Conservation (phyloP, 1,140 invertebrate genomes). For the Drosophila willistoni region DNA sequence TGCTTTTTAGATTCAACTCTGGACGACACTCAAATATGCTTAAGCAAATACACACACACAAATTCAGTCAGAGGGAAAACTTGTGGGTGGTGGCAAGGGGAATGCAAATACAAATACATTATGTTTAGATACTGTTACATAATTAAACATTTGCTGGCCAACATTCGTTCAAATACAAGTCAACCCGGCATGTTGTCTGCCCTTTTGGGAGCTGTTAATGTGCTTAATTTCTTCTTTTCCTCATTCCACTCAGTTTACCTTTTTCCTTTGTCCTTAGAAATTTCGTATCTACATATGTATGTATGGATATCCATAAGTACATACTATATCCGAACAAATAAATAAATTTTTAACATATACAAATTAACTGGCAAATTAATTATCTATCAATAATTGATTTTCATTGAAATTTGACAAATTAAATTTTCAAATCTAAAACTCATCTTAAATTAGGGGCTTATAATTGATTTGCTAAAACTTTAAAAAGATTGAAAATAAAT, state of each 20-base stretch:
- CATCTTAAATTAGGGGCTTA: no score
- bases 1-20: slow-evolving; percentile 33
- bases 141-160: slow-evolving; percentile 55
- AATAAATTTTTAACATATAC: background rate
- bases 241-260: slow-evolving; percentile 2
- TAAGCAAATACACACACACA: slow-evolving; percentile 28
- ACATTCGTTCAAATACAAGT: slow-evolving; percentile 51
- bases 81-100: background rate
- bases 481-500: no score
- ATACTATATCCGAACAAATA: no score
- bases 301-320: background rate
- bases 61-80: background rate
- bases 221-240: slow-evolving; percentile 8
- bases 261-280: background rate
- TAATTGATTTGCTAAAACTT: no score
- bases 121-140: slow-evolving; percentile 60
- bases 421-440: no score
- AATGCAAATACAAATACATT: slow-evolving; percentile 51
- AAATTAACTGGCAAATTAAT: background rate
- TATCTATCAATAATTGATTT: background rate
- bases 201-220: slow-evolving; percentile 20
- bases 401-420: no score
- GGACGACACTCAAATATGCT: slow-evolving; percentile 51
- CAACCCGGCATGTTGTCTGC: slow-evolving; percentile 11
- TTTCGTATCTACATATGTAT: background rate